A percentile compares a stretch with the other conserved stretches of the same genome.
phyloP scores from a whole-genome alignment of 2,888 invertebrate species.

The Spatulosminthurus flaviceps region DNA sequence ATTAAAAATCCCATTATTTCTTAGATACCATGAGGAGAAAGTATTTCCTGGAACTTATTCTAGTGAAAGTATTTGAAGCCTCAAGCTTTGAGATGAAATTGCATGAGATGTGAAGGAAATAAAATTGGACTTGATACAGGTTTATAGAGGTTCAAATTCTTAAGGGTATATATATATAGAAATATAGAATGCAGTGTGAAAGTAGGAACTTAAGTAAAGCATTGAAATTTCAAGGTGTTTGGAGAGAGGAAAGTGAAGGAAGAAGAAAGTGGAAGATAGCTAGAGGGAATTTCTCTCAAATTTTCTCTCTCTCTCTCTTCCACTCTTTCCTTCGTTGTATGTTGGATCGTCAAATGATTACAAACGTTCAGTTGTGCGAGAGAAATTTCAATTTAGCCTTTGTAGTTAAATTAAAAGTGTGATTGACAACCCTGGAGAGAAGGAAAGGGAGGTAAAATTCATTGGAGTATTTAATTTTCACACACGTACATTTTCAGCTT shows the following conservation, averaged over 20 bases:
- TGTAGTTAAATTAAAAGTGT: constrained; percentile 30
- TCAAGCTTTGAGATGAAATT: too few species aligned
- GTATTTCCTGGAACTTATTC: too few species aligned
- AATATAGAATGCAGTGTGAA: not conserved
- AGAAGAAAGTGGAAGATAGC: not conserved
- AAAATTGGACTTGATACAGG: too few species aligned
- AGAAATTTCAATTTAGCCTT: constrained; percentile 28
- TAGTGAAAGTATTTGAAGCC: too few species aligned
- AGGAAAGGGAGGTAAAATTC: not conserved
- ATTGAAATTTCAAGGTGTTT: not conserved
- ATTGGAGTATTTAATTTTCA: constrained; percentile 19
- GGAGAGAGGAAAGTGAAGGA: too few species aligned
- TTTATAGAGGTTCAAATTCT: too few species aligned
- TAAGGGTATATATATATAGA: not conserved
- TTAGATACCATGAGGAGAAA: not conserved
- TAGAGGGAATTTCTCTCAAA: too few species aligned
- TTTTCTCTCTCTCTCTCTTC: too few species aligned
- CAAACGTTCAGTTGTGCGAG: not conserved
- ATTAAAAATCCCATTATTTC: constrained; percentile 18
- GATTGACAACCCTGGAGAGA: constrained; percentile 22
- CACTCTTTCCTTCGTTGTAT: too few species aligned
- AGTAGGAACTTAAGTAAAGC: not conserved
- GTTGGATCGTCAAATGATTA: not conserved
- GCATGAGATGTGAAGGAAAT: too few species aligned
- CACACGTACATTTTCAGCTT: not conserved